phyloP scores from a whole-genome alignment of 2,113 vertebrate species.

The Recurvirostra avosetta region DNA sequence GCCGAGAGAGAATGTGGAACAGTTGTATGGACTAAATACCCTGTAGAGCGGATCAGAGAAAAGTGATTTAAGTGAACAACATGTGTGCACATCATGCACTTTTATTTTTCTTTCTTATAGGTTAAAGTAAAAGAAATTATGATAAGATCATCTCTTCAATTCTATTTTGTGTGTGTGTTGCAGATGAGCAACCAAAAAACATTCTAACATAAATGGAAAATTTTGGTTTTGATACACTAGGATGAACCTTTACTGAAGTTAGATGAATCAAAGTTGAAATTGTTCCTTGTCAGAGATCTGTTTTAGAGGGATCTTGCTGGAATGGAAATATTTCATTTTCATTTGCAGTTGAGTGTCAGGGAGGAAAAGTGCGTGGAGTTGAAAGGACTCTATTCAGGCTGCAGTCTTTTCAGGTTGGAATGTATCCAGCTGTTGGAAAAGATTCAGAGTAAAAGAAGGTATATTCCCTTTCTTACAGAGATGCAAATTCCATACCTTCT shows the following conservation, averaged over 20 bases:
- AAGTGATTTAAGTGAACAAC: background rate
- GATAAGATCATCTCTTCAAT: background rate
- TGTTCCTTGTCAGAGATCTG: background rate
- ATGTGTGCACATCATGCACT: background rate
- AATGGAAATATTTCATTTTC: slow-evolving; percentile 10
- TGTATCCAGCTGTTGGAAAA: slow-evolving; percentile 16
- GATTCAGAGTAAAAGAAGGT: background rate
- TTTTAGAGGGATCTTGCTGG: background rate
- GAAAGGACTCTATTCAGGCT: background rate
- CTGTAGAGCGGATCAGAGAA: background rate
- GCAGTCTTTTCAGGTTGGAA: background rate
- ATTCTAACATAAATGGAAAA: background rate
- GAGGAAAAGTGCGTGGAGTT: background rate
- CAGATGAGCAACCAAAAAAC: background rate
- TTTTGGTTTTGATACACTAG: background rate
- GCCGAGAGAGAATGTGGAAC: background rate
- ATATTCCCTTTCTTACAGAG: background rate
- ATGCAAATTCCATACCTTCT: background rate
- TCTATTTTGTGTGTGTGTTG: background rate
- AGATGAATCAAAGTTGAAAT: background rate
- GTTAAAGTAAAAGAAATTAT: background rate
- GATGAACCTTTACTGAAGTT: background rate
- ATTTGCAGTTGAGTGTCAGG: background rate
- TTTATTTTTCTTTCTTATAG: background rate
- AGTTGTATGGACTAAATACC: background rate